These are phyloP conservation scores for Actinostola sp. DNA, from an alignment of 92 coral and sea anemone genomes.

Conservation along the genomic window DNA sequence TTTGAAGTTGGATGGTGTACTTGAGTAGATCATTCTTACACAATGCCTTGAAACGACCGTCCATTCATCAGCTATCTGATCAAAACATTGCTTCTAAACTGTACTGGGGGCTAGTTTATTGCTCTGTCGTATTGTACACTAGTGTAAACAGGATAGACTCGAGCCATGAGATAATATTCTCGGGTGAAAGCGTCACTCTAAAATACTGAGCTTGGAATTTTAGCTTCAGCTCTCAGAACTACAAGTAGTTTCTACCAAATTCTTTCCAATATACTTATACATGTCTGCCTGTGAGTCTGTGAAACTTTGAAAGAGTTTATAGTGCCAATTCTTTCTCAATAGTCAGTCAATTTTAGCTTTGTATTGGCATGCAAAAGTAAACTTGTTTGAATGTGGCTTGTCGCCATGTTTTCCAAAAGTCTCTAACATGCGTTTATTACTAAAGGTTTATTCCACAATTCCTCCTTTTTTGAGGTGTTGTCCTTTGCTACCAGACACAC, in stretches of 20 bases:
- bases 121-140: background rate
- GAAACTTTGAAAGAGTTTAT: background rate
- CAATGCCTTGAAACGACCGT: constrained; percentile 37
- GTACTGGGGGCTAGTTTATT: constrained; percentile 9
- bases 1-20: constrained; percentile 12
- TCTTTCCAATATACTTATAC: background rate
- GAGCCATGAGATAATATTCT: background rate
- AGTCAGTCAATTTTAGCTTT: constrained; percentile 6
- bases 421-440: background rate
- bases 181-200: constrained; percentile 18
- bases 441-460: background rate
- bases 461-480: background rate
- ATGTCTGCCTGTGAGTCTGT: background rate
- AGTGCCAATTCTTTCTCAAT: background rate
- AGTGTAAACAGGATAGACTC: constrained; percentile 7
- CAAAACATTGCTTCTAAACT: constrained; percentile 8
- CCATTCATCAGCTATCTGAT: constrained; percentile 41
- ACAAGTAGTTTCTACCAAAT: no score
- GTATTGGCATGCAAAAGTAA: constrained; percentile 8
- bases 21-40: constrained; percentile 37
- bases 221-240: no score
- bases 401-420: background rate
- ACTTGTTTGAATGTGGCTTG: constrained; percentile 9
- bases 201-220: background rate
- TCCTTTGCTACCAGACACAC: background rate